phyloP scores from a whole-genome alignment of 2,888 invertebrate genomes.

The Drosophila borealis region DNA sequence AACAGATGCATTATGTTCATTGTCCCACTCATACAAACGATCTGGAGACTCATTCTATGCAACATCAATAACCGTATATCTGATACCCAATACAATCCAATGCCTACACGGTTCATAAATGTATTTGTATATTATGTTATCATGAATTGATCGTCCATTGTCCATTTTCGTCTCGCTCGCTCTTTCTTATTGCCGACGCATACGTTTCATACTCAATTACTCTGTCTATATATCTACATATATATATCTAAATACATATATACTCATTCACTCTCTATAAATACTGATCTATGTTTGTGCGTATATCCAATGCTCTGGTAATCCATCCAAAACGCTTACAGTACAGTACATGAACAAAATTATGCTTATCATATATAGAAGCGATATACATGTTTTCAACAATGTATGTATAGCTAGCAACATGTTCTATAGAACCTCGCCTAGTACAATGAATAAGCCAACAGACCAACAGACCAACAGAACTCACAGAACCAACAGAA shows the following conservation, averaged over 20 bases:
- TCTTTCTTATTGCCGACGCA: constrained; percentile 20
- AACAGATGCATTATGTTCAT: constrained; percentile 3
- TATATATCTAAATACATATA: constrained; percentile 18
- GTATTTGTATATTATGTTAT: constrained; percentile 19
- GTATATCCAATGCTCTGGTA: constrained; percentile 35
- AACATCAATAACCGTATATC: constrained; percentile 11
- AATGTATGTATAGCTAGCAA: constrained; percentile 83
- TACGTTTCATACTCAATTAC: constrained; percentile 20
- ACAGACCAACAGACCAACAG: constrained; percentile 31
- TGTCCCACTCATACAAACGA: constrained; percentile 6
- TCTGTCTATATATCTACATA: constrained; percentile 30
- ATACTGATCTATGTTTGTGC: constrained; percentile 41
- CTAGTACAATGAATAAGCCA: constrained; percentile 39
- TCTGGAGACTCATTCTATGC: neutral
- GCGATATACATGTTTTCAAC: constrained; percentile 61
- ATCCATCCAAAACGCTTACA: constrained; percentile 67
- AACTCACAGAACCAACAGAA: constrained; percentile 23
- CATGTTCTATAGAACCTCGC: constrained; percentile 70
- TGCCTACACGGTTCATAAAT: constrained; percentile 28
- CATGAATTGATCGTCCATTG: constrained; percentile 42
- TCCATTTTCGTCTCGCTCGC: constrained; percentile 48
- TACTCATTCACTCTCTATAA: constrained; percentile 27
- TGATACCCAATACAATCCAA: neutral
- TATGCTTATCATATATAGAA: constrained; percentile 21
- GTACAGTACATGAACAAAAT: constrained; percentile 63